Evolutionary conservation across 2,888 invertebrate genomes (phyloP).

Genomic region (Eudemis profundana): DNA sequence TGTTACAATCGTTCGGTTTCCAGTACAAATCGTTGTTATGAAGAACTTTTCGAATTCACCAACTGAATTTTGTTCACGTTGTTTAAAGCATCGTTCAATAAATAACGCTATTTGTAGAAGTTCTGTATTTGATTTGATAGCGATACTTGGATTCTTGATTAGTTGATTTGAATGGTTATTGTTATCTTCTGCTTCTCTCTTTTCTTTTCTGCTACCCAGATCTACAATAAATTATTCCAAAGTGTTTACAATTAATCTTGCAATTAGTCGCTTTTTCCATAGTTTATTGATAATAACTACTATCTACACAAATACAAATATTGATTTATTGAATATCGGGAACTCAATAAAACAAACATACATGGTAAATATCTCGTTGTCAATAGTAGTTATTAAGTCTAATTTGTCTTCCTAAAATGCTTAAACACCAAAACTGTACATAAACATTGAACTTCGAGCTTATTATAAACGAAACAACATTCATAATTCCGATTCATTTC

Average conservation of each 20-base stretch:
- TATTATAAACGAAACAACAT: conserved; percentile 66
- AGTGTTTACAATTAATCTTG: too few relatives aligned
- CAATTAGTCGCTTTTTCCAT: too few relatives aligned
- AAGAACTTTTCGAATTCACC: conserved; percentile 47
- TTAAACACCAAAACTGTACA: conserved; percentile 2
- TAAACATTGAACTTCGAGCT: conserved; percentile 1
- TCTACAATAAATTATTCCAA: background rate
- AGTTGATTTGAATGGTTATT: background rate
- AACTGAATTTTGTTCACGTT: conserved; percentile 35
- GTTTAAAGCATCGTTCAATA: conserved; percentile 25
- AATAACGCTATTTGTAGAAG: background rate
- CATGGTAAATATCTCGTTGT: too few relatives aligned
- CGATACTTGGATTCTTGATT: background rate
- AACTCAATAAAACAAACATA: too few relatives aligned
- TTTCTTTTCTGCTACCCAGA: too few relatives aligned
- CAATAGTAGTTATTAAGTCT: too few relatives aligned
- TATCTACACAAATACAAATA: too few relatives aligned
- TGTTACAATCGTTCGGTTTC: conserved; percentile 50
- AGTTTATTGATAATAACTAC: too few relatives aligned
- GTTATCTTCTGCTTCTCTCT: background rate
- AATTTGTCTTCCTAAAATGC: background rate
- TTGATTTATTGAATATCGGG: too few relatives aligned
- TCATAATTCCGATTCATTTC: conserved; percentile 65
- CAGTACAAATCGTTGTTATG: conserved; percentile 53
- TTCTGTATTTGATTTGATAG: conserved; percentile 11